Evolutionary conservation across 2,797 vertebrate genomes (phyloP).

Genomic region (Oceanodroma leucorhoa): DNA sequence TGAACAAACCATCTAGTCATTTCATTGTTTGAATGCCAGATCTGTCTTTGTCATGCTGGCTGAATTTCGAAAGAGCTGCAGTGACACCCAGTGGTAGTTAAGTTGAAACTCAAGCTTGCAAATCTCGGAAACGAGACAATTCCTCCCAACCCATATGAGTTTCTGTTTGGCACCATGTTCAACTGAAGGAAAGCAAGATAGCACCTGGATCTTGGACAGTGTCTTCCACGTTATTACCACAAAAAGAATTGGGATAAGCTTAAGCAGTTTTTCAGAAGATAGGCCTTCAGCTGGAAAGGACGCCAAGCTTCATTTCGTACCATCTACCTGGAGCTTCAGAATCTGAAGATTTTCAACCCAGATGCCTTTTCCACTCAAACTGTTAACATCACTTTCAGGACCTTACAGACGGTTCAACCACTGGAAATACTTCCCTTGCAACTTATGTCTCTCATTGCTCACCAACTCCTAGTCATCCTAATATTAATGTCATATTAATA

Average conservation of each 20-base stretch:
- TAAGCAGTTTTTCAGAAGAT: not conserved
- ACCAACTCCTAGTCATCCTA: not conserved
- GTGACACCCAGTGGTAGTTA: slow-evolving; percentile 4
- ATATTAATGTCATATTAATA: not conserved
- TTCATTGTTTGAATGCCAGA: not conserved
- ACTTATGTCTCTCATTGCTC: not conserved
- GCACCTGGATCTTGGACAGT: not conserved
- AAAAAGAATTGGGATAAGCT: not conserved
- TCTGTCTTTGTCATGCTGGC: not conserved
- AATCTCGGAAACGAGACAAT: not conserved
- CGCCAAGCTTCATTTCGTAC: not conserved
- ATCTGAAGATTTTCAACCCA: not conserved
- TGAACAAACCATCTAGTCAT: not conserved
- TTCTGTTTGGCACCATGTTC: not conserved
- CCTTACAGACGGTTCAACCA: not conserved
- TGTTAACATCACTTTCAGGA: not conserved
- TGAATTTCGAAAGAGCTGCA: not conserved
- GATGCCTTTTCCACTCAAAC: not conserved
- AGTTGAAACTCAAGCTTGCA: not conserved
- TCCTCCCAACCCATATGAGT: not conserved
- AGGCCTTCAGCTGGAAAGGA: not conserved
- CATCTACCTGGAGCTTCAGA: not conserved
- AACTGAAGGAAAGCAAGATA: not conserved
- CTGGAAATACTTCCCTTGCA: not conserved
- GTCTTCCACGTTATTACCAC: not conserved